These are phyloP conservation scores for Myopa tessellatipennis DNA, from an alignment of 2,888 invertebrate genomes.

Conservation along the genomic window DNA sequence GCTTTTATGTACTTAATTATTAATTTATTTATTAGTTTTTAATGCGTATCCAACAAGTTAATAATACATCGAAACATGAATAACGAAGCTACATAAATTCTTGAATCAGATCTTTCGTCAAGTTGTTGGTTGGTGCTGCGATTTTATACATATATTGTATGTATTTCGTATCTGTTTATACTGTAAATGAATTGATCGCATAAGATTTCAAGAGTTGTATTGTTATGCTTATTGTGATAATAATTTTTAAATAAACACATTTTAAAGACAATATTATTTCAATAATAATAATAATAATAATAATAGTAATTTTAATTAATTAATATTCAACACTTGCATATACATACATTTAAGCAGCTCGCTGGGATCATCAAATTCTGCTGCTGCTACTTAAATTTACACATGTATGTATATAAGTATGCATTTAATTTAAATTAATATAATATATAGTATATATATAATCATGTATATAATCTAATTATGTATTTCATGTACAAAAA, in stretches of 20 bases:
- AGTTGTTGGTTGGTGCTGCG: slow-evolving; percentile 6
- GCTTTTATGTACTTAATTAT: slow-evolving; percentile 5
- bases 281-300: not conserved
- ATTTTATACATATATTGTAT: not conserved
- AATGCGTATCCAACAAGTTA: slow-evolving; percentile 21
- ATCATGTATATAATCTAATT: not conserved
- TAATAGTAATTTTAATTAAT: slow-evolving; percentile 23
- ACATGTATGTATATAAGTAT: slow-evolving; percentile 1
- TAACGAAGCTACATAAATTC: not conserved
- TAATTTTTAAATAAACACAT: not conserved
- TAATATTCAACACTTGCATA: slow-evolving; percentile 18
- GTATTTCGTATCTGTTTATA: not conserved
- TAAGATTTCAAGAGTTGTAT: not conserved
- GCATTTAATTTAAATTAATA: not conserved
- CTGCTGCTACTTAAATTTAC: slow-evolving; percentile 28
- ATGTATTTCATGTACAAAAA: slow-evolving; percentile 14
- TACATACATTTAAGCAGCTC: slow-evolving; percentile 1
- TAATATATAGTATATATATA: not conserved
- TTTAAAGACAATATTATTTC: not conserved
- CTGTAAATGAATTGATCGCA: not conserved
- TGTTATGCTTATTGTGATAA: not conserved
- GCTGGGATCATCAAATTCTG: not conserved
- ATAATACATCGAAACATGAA: slow-evolving; percentile 12
- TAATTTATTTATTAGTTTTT: not conserved
- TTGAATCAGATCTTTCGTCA: not conserved